Evolutionary conservation across 1,140 invertebrate species (phyloP), one percentile per base, ranked within the genome.

Genomic region (Phymastichus coffea): DNA sequence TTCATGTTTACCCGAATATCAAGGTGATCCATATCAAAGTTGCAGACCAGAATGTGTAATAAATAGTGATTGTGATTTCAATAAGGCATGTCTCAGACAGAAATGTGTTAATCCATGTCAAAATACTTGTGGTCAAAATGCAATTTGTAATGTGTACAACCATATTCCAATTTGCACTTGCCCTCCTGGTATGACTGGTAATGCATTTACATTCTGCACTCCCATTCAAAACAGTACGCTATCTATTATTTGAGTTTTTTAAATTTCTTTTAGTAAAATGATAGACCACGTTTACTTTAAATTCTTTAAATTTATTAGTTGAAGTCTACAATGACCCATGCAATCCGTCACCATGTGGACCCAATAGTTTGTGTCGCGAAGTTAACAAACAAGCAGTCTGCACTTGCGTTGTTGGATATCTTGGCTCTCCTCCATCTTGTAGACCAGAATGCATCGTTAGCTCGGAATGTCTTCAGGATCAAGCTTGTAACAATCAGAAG

Each of bases 131-230:
- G 87, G 85, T 37, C 74, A 81, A 47, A 84, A 84, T 64, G 87
- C 88, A 12, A 71, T 84, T n/a, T 91, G 89, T 70, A 83, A 84
- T 66, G 85, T 89, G 2, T 78, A 86, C 10, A 89, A 88, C 76
- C 87, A 90, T 67, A 79, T 86, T 38, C 84, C 88, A 9, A 81
- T 84, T 44, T 92, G 90, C 67, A 85, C 80, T 44, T 92, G 90
- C 70, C 80, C 83, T 44, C 53, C 70, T 37, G 79, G 83, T 51
- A 85, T 78, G 66, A 84, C 83, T 20, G 88, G 89, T 53, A 86
- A 90, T 77, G 86, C 87, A 35, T 87, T 87, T 69, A 70, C 77
- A 14, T 73, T 83, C 47, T 90, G 88, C 61, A 79, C 73, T 68
- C 86, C 65, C 52, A 14, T n/a, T 15, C 52, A 23, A 20, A 20